Base-by-base conservation (phyloP, 2,797 vertebrate species). In the Syngnathus rostellatus region DNA sequence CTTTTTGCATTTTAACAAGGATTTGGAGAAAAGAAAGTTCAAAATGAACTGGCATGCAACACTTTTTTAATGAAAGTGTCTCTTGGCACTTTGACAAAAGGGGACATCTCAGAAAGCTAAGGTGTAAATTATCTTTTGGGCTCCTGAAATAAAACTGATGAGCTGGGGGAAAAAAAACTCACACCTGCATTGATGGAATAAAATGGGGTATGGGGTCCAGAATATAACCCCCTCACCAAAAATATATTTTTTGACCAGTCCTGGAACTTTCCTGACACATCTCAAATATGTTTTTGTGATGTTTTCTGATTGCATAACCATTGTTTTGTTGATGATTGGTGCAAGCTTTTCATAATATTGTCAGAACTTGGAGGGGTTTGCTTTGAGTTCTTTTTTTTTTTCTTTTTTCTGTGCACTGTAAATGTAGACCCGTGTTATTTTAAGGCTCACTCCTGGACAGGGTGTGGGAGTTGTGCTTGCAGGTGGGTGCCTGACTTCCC, bases 401-500 rank as follows among this genome's bases (percentile, higher is more conserved):
- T 45, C n/a, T n/a, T 17, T 70, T 71, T 62, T 72, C 67, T 71
- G 71, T 71, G 55, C 53, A 37, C 66, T 70, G 73, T 63, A 61
- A 59, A 72, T 78, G 72, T 72, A 79, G 75, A 72, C 80, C 70
- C 64, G 31, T 70, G 76, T 71, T 83, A 83, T 81, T 83, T 83
- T 81, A 78, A 81, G 79, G 74, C 77, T 83, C 72, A 78, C 59
- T 82, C 72, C 71, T 83, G 82, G 80, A 83, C 77, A 78, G 70
- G 78, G 68, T 77, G 83, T 88, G 79, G 86, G 86, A 85, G 85
- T 79, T 77, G 41, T 69, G 80, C 78, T 76, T 79, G 75, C 78
- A 80, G 78, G 71, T 77, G 72, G 81, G 75, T 65, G 77, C 72
- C 78, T 76, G 73, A 77, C 75, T 68, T 76, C 66, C 80, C 72